Evolutionary conservation across 2,888 invertebrate species (phyloP).

Genomic region (Limnephilus rhombicus): DNA sequence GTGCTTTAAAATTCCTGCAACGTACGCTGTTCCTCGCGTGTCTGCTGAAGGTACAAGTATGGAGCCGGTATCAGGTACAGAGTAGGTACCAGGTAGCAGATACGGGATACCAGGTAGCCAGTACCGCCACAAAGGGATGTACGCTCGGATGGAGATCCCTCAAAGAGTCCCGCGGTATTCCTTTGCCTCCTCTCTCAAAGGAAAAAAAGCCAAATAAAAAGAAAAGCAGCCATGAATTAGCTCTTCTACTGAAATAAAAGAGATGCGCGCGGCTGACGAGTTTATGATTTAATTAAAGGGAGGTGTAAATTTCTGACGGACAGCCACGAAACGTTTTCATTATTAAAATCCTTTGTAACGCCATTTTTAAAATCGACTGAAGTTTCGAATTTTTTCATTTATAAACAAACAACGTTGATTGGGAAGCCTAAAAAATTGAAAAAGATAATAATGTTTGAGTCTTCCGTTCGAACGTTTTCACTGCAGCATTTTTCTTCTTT

Average conservation of each 20-base stretch:
- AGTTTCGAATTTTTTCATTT: background rate
- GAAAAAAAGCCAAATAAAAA: background rate
- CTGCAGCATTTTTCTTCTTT: too few relatives aligned
- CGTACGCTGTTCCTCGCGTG: background rate
- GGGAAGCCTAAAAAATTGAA: background rate
- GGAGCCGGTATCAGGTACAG: background rate
- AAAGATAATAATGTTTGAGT: too few relatives aligned
- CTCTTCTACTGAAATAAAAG: background rate
- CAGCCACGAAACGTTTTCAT: background rate
- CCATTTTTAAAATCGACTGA: background rate
- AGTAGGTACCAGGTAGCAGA: background rate
- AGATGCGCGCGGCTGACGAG: background rate
- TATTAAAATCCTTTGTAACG: background rate
- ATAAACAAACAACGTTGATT: background rate
- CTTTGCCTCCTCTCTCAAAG: background rate
- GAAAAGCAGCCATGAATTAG: background rate
- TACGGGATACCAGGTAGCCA: background rate
- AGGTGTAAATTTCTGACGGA: background rate
- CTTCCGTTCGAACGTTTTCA: too few relatives aligned
- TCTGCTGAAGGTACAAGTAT: background rate
- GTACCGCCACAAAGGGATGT: background rate
- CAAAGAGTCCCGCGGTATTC: background rate
- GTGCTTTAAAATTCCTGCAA: background rate
- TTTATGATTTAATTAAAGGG: background rate
- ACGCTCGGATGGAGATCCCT: background rate